Conservation (phyloP, 2,888 invertebrate species). For the Lepidochitona cinerea region DNA sequence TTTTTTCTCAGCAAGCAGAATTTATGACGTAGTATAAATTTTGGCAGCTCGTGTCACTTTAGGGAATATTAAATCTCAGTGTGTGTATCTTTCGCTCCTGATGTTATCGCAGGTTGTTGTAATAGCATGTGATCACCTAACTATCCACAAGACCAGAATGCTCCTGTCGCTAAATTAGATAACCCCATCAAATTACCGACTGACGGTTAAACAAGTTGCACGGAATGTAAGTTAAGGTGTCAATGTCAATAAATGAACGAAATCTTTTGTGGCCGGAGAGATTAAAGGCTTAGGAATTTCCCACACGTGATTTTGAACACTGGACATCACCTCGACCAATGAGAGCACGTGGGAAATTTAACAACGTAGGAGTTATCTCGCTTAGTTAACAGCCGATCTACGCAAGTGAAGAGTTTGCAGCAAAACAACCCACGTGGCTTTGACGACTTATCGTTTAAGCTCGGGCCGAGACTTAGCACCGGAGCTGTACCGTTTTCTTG, state of each 20-base stretch:
- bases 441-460: neutral
- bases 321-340: neutral
- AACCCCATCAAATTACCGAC: no score
- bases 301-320: neutral
- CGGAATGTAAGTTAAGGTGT: neutral
- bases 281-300: neutral
- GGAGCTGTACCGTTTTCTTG: neutral
- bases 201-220: neutral
- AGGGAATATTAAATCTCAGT: no score
- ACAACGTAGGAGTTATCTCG: neutral
- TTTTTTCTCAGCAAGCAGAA: no score
- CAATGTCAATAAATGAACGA: neutral
- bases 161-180: neutral
- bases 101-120: no score
- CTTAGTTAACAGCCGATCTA: neutral
- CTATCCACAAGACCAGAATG: neutral
- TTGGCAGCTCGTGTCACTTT: no score
- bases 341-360: neutral
- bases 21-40: no score
- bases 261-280: neutral
- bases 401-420: neutral
- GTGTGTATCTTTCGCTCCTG: no score
- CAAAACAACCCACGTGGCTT: neutral
- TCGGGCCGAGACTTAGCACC: neutral
- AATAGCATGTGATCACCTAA: neutral